Evolutionary conservation across 2,113 vertebrate species (phyloP).

Genomic region (Orthonyx spaldingii): DNA sequence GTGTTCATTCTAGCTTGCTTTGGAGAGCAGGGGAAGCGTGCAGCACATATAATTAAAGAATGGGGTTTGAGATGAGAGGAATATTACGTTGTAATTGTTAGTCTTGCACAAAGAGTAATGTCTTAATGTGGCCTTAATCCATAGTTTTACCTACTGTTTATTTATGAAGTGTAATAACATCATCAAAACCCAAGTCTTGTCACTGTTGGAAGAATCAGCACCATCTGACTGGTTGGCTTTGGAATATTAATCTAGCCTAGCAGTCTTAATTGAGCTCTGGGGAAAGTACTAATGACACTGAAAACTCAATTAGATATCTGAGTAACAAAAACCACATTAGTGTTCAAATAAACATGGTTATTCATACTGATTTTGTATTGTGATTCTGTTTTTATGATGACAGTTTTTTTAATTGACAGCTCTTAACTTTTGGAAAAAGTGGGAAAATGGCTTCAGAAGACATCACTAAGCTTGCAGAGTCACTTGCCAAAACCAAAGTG

Average conservation of each 20-base stretch:
- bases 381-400: not conserved
- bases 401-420: not conserved
- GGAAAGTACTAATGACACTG: not conserved
- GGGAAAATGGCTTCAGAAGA: constrained; percentile 89
- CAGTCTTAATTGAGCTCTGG: not conserved
- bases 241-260: not conserved
- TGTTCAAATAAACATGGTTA: not conserved
- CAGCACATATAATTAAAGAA: not conserved
- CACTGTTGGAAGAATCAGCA: not conserved
- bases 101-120: not conserved
- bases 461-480: constrained; percentile 85
- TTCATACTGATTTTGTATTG: not conserved
- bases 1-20: not conserved
- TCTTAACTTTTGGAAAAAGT: not conserved
- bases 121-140: not conserved
- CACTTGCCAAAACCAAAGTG: constrained; percentile 89
- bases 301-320: not conserved
- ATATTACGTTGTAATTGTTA: not conserved
- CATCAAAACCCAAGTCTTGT: not conserved
- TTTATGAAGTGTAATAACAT: not conserved
- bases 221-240: not conserved
- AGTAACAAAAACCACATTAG: not conserved
- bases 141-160: not conserved
- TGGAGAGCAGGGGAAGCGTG: not conserved
- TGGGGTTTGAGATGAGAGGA: not conserved